A percentile compares a stretch with the other conserved stretches of the same genome.
These are phyloP conservation scores for Ochropleura leucogaster DNA, from an alignment of 2,888 invertebrate genomes.

Conservation along the genomic window DNA sequence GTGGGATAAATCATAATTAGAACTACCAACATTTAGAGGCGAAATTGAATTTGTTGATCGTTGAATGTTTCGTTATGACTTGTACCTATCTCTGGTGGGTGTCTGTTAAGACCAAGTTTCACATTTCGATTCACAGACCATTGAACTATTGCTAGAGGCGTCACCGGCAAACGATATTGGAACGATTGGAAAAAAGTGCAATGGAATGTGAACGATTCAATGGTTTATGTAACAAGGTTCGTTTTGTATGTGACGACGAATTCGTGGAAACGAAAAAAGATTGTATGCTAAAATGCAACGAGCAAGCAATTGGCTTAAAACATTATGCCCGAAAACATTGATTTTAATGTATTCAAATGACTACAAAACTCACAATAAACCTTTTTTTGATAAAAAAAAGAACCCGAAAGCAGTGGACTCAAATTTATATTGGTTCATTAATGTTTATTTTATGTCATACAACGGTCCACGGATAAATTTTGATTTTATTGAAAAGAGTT, in stretches of 20 bases:
- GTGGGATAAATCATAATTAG: constrained; percentile 47
- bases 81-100: constrained; percentile 1
- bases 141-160: constrained; percentile 32
- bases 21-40: constrained; percentile 15
- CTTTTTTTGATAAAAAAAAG: constrained; percentile 6
- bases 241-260: constrained; percentile 6
- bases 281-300: background rate
- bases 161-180: constrained; percentile 32
- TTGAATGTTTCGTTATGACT: constrained; percentile 10
- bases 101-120: constrained; percentile 36
- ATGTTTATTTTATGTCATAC: background rate
- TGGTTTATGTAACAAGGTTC: constrained; percentile 13
- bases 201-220: constrained; percentile 41
- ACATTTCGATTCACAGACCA: constrained; percentile 39
- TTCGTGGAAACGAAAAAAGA: background rate
- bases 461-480: background rate
- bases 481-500: background rate
- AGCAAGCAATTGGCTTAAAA: background rate
- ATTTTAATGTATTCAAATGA: background rate
- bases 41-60: constrained; percentile 21
- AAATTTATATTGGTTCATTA: background rate
- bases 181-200: constrained; percentile 55
- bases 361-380: background rate
- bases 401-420: background rate
- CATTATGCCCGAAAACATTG: background rate